A percentile compares a stretch with the other conserved stretches of the same genome.
phyloP scores from a whole-genome alignment of 2,797 vertebrate genomes.

The Threskiornis aethiopicus region DNA sequence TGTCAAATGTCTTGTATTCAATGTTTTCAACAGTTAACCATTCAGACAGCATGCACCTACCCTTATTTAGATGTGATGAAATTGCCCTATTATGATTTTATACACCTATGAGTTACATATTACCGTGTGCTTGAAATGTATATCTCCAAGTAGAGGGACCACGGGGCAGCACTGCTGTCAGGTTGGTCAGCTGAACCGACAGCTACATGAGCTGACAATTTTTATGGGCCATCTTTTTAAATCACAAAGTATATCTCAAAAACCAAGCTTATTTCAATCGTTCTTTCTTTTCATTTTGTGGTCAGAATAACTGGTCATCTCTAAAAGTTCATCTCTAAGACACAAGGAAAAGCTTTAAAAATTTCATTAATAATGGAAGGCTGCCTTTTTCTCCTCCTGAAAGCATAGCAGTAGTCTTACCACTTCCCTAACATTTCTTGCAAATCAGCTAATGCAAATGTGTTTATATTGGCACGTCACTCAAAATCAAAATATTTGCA shows the following conservation, averaged over 20 bases:
- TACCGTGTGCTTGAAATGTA: slow-evolving; percentile 17
- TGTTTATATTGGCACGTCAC: neutral
- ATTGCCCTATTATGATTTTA: slow-evolving; percentile 70
- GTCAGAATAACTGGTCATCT: neutral
- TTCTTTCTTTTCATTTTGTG: neutral
- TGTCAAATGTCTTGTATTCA: slow-evolving; percentile 65
- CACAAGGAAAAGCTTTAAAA: neutral
- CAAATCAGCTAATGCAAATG: neutral
- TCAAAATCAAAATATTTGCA: slow-evolving; percentile 41
- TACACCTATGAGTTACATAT: slow-evolving; percentile 10
- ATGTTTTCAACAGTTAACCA: slow-evolving; percentile 55
- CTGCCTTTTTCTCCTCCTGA: neutral
- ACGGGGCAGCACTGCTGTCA: neutral
- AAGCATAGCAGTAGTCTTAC: neutral
- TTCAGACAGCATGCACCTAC: slow-evolving; percentile 57
- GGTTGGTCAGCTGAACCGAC: neutral
- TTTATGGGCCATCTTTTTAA: neutral
- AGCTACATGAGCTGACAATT: neutral
- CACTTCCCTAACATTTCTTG: neutral
- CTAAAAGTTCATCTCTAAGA: neutral
- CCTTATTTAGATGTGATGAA: slow-evolving; percentile 78
- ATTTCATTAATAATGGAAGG: neutral
- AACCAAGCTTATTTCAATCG: neutral
- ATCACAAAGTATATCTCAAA: neutral
- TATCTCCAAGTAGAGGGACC: slow-evolving; percentile 45